A percentile compares a stretch with the other conserved stretches of the same genome.
These are phyloP conservation scores for Paedocypris sp. DNA, from an alignment of 2,113 vertebrate genomes.

Conservation along the genomic window DNA sequence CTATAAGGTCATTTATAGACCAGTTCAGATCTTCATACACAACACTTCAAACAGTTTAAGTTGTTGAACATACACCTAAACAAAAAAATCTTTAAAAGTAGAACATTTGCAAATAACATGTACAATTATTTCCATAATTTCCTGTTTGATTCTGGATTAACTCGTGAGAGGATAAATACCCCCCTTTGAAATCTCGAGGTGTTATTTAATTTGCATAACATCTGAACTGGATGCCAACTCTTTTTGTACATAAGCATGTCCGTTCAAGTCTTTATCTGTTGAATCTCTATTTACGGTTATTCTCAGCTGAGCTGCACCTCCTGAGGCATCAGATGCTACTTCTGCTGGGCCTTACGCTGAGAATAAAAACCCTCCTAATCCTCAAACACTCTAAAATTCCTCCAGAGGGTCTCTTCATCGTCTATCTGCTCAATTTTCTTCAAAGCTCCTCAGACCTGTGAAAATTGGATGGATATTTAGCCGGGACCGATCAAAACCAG, in stretches of 20 bases:
- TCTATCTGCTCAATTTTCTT: conserved; percentile 37
- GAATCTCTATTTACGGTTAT: conserved; percentile 34
- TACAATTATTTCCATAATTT: not conserved
- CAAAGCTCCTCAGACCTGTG: conserved; percentile 27
- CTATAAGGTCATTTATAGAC: too few species aligned
- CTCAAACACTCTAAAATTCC: conserved; percentile 42
- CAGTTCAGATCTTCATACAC: too few species aligned
- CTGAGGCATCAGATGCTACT: conserved; percentile 32
- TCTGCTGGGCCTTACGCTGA: conserved; percentile 16
- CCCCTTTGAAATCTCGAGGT: not conserved
- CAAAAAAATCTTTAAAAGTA: too few species aligned
- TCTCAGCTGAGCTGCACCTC: conserved; percentile 26
- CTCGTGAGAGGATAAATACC: not conserved
- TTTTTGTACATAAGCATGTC: not conserved
- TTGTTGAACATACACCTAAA: too few species aligned
- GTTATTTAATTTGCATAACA: conserved; percentile 10
- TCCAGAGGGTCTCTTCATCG: conserved; percentile 35
- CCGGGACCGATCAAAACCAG: conserved; percentile 10
- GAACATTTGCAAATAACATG: too few species aligned
- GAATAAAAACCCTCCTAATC: conserved; percentile 41
- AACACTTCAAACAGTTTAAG: too few species aligned
- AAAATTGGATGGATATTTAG: conserved; percentile 34
- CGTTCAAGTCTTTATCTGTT: conserved; percentile 23
- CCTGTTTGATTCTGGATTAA: not conserved
- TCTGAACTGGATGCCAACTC: not conserved